Evolutionary conservation across 2,113 vertebrate species (phyloP).

Genomic region (Rhegmatorhina hoffmannsi): DNA sequence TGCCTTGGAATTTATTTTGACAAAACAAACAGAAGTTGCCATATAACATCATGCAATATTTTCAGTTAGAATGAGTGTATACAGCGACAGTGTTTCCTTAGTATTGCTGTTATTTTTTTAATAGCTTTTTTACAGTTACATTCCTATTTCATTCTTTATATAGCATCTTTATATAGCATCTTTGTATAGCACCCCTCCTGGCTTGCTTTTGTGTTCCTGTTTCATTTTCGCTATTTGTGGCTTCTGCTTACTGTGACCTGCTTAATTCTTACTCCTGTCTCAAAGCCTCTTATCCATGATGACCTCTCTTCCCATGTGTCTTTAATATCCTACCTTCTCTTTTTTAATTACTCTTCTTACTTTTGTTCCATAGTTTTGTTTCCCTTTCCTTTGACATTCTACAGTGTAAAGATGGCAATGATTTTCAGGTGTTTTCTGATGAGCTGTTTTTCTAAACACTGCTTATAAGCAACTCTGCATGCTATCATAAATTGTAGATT

Average conservation of each 20-base stretch:
- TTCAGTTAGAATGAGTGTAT: neutral
- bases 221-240: neutral
- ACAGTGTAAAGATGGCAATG: neutral
- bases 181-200: no score
- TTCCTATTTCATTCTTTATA: neutral
- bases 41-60: neutral
- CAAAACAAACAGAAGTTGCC: neutral
- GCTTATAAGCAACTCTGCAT: neutral
- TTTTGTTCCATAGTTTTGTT: neutral
- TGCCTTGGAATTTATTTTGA: neutral
- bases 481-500: neutral
- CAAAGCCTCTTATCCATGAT: neutral
- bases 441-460: neutral
- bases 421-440: neutral
- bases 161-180: neutral
- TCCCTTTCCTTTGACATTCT: neutral
- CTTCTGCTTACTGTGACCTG: neutral
- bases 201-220: neutral
- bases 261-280: neutral
- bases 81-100: neutral
- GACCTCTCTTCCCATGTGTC: neutral
- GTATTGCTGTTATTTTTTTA: neutral
- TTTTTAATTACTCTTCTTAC: neutral
- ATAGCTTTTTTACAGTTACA: neutral
- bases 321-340: neutral